These are phyloP conservation scores for Volucella inflata DNA, from an alignment of 2,888 invertebrate species.

Conservation along the genomic window DNA sequence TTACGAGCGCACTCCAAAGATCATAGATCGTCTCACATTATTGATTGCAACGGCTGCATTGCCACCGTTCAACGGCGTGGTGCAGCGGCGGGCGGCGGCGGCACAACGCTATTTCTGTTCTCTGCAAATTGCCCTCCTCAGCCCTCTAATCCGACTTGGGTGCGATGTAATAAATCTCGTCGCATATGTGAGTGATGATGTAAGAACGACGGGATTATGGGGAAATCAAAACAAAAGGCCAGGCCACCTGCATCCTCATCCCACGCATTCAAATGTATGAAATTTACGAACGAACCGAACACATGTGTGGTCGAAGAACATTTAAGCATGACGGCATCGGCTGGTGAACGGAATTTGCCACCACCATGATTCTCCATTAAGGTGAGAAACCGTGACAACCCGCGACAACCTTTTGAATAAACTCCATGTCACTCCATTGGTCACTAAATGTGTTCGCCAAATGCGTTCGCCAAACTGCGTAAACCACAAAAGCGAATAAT, in stretches of 20 bases:
- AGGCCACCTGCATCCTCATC: constrained; percentile 75
- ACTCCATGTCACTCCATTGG: constrained; percentile 64
- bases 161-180: constrained; percentile 67
- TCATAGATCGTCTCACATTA: constrained; percentile 70
- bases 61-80: constrained; percentile 36
- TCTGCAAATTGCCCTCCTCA: constrained; percentile 21
- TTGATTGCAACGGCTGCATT: constrained; percentile 64
- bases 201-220: constrained; percentile 63
- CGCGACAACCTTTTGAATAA: constrained; percentile 3
- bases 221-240: constrained; percentile 71
- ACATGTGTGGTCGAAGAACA: constrained; percentile 65
- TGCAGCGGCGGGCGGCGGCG: neutral
- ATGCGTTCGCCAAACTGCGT: constrained; percentile 47
- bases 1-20: constrained; percentile 67
- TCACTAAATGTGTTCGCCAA: constrained; percentile 62
- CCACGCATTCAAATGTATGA: constrained; percentile 65
- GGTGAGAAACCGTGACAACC: constrained; percentile 45
- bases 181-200: constrained; percentile 72
- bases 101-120: constrained; percentile 59
- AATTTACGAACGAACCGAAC: constrained; percentile 56
- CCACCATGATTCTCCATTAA: constrained; percentile 48
- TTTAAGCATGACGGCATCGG: constrained; percentile 1
- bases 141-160: constrained; percentile 26
- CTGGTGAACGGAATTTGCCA: constrained; percentile 54
- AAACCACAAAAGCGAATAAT: constrained; percentile 48